Percentiles rank a stretch among this genome's conserved stretches.
Conservation (phyloP, 2,113 vertebrate species). For the Sapajus apella region DNA sequence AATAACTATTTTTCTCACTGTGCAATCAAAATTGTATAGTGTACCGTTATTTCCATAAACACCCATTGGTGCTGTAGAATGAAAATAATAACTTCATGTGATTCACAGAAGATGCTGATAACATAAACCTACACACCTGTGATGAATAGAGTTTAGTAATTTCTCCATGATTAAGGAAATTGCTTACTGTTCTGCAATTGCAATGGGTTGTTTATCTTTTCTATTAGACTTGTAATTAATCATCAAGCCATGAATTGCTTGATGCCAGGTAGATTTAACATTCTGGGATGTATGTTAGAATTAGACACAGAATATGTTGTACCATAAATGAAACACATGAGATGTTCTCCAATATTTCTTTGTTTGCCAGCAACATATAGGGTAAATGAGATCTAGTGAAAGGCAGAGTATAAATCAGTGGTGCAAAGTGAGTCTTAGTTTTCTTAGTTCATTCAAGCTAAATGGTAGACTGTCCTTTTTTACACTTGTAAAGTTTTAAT, state of each 20-base stretch:
- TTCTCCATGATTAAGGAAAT: conserved; percentile 81
- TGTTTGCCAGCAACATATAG: conserved; percentile 57
- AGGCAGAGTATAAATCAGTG: conserved; percentile 45
- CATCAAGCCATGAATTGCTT: conserved; percentile 71
- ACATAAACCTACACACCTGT: conserved; percentile 82
- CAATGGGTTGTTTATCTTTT: conserved; percentile 80
- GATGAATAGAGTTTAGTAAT: conserved; percentile 81
- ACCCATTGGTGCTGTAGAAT: conserved; percentile 77
- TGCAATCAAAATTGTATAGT: conserved; percentile 71
- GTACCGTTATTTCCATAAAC: conserved; percentile 78
- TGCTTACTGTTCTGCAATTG: conserved; percentile 67
- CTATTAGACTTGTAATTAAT: conserved; percentile 83
- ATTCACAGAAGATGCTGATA: conserved; percentile 80
- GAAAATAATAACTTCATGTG: conserved; percentile 82
- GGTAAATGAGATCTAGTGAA: conserved; percentile 60
- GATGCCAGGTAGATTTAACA: conserved; percentile 74
- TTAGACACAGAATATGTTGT: conserved; percentile 46
- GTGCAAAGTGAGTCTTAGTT: neutral
- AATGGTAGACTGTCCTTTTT: conserved; percentile 31
- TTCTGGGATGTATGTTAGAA: conserved; percentile 31
- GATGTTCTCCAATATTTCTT: neutral
- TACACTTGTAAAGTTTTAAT: conserved; percentile 46
- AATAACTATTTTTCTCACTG: conserved; percentile 73
- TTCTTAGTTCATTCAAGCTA: neutral
- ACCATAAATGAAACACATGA: conserved; percentile 42